Evolutionary conservation across 2,888 invertebrate species (phyloP), one percentile per base, ranked within the genome.

Genomic region (Ptychoptera albimana): DNA sequence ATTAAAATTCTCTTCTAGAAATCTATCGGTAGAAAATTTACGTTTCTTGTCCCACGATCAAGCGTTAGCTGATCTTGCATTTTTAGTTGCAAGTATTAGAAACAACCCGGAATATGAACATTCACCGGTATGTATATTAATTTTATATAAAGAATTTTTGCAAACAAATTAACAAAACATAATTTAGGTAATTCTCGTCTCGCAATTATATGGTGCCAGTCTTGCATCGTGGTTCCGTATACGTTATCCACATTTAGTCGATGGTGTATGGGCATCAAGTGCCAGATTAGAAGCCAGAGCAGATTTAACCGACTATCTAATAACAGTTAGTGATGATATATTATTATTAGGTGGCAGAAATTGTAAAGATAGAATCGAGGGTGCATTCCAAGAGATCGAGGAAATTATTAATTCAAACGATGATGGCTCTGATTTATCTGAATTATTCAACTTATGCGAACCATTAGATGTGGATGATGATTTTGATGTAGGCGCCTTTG

Each of bases 221-320:
- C 75, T 79, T 75, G 79, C 70, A 13, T 63, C 75, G 32, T 79
- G 80, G 80, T 74, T 77, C 50, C 73, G 76, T 52, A 67, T 72
- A 49, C 62, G 72, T 14, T 79, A 79, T 58, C 78, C 80, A 0
- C 74, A 79, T 51, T 59, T 79, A 30, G 71, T 69, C 1, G 57
- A 57, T 10, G 79, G 77, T 1, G 69, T 68, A 1, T 68, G 79
- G 46, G 76, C 77, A 1, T 78, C 79, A 2, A 78, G 79, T 57
- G 80, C 74, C 7, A 79, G 79, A 5, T 69, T 79, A 8, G 55
- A 66, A 12, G 78, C 73, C 1, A 67, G 78, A 60, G 67, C 71
- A 5, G 72, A 79, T 55, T 79, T 75, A 56, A 61, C 69, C 34
- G 62, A 63, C 61, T 45, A 52, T 53, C 8, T 13, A 37, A 8